Evolutionary conservation across 2,888 invertebrate genomes (phyloP).

Genomic region (Eubasilissa splendida): DNA sequence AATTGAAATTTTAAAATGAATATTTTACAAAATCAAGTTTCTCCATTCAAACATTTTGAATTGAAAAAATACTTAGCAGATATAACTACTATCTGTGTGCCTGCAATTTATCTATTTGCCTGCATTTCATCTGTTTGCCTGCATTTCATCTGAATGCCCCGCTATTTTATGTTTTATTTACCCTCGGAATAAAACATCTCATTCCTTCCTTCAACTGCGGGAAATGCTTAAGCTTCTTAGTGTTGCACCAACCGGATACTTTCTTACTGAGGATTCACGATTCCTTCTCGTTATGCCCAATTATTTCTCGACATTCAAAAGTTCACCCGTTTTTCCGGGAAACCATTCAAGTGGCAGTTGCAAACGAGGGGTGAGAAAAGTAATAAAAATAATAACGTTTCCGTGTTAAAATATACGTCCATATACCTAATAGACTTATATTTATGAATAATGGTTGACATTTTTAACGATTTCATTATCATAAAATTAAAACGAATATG

Average conservation of each 20-base stretch:
- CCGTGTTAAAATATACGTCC: no score
- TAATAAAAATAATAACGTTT: background rate
- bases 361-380: background rate
- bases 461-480: no score
- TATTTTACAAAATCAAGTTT: no score
- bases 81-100: slow-evolving; percentile 50
- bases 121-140: slow-evolving; percentile 49
- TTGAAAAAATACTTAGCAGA: slow-evolving; percentile 21
- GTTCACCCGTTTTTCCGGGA: slow-evolving; percentile 4
- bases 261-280: slow-evolving; percentile 46
- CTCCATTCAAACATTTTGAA: slow-evolving; percentile 4
- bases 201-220: slow-evolving; percentile 43
- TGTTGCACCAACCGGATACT: slow-evolving; percentile 35
- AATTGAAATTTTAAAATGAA: no score
- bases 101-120: slow-evolving; percentile 40
- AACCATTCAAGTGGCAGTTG: slow-evolving; percentile 7
- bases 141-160: slow-evolving; percentile 46
- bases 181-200: slow-evolving; percentile 51
- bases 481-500: no score
- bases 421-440: no score
- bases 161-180: slow-evolving; percentile 49
- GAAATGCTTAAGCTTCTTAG: slow-evolving; percentile 53
- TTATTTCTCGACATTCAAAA: slow-evolving; percentile 45
- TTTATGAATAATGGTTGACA: no score
- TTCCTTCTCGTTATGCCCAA: slow-evolving; percentile 54